phyloP scores from a whole-genome alignment of 1,140 invertebrate species.

The Drosophila subpulchrella region DNA sequence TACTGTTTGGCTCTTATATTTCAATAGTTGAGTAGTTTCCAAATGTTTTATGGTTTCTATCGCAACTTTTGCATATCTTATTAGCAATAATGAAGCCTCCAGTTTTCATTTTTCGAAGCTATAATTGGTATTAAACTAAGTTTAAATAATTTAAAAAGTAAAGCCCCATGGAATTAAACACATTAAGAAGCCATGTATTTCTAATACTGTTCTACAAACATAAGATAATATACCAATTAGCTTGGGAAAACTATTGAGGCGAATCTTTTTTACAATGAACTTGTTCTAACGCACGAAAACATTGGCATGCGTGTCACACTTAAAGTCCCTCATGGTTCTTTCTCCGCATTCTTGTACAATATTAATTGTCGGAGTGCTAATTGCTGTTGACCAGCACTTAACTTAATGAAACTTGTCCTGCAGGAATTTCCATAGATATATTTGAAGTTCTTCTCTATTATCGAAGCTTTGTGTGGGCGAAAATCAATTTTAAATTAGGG shows the following conservation, averaged over 20 bases:
- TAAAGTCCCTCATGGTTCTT: neutral
- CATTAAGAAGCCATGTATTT: too few species aligned
- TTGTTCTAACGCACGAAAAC: neutral
- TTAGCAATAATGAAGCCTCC: neutral
- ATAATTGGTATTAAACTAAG: neutral
- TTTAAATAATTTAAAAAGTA: neutral
- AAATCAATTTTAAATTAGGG: conserved; percentile 80
- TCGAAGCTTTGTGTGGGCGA: conserved; percentile 20
- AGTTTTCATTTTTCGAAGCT: neutral
- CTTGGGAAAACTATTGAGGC: too few species aligned
- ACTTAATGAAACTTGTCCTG: conserved; percentile 56
- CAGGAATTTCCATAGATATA: conserved; percentile 46
- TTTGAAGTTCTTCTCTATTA: conserved; percentile 25
- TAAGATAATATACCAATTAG: too few species aligned
- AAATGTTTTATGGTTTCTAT: neutral
- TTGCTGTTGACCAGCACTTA: conserved; percentile 56
- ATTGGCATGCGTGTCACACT: conserved; percentile 13
- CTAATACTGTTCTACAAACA: too few species aligned
- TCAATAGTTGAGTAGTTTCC: neutral
- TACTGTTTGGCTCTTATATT: neutral
- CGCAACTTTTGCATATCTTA: neutral
- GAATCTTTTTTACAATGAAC: too few species aligned
- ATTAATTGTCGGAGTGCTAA: conserved; percentile 50
- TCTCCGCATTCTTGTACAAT: conserved; percentile 7
- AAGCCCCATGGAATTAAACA: too few species aligned